Percentiles rank a stretch among this genome's conserved stretches.
Conservation (phyloP, 2,797 vertebrate genomes). For the Leucoraja ocellata region DNA sequence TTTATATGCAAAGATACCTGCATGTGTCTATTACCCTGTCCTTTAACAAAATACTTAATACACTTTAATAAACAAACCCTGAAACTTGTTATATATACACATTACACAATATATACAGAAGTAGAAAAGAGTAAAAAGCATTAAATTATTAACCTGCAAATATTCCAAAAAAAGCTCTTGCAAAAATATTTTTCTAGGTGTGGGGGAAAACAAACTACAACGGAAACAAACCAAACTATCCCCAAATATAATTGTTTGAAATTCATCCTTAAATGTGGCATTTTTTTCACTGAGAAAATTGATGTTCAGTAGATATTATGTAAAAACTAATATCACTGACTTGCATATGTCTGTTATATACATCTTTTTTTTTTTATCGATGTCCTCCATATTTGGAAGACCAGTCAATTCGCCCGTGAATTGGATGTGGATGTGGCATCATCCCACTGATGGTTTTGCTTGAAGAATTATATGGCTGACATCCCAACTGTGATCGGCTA, state of each 20-base stretch:
- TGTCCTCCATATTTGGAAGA: constrained; percentile 76
- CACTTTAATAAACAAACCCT: background rate
- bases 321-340: background rate
- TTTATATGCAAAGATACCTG: constrained; percentile 26
- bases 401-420: constrained; percentile 83
- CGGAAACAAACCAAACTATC: background rate
- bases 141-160: constrained; percentile 29
- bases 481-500: constrained; percentile 62
- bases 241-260: background rate
- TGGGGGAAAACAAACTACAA: background rate
- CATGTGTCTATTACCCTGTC: background rate
- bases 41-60: constrained; percentile 31
- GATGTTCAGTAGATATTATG: background rate
- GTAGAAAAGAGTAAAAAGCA: constrained; percentile 44
- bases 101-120: constrained; percentile 52
- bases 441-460: constrained; percentile 65
- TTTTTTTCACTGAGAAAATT: background rate
- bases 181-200: constrained; percentile 9
- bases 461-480: constrained; percentile 60
- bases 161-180: constrained; percentile 6
- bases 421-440: constrained; percentile 62
- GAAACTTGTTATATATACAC: constrained; percentile 42
- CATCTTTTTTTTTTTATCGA: constrained; percentile 62
- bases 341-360: background rate
- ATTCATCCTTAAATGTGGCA: background rate